A percentile compares a stretch with the other conserved stretches of the same genome.
phyloP scores from a whole-genome alignment of 2,113 vertebrate species.

The Phylloscopus trochilus region DNA sequence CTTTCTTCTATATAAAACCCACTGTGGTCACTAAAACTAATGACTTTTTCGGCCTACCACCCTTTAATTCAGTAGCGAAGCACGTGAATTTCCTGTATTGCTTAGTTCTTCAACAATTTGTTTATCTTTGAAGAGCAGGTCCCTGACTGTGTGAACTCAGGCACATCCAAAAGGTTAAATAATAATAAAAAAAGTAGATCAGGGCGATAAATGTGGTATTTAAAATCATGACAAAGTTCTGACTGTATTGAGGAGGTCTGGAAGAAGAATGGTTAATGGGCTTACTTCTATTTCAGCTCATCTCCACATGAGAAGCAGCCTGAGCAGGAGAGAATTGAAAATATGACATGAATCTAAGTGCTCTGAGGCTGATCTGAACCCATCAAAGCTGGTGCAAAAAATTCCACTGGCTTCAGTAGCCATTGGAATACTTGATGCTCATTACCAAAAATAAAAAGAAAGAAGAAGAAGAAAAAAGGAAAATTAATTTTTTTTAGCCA shows the following conservation, averaged over 20 bases:
- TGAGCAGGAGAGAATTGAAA: constrained; percentile 23
- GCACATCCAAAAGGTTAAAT: constrained; percentile 54
- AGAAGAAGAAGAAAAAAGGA: neutral
- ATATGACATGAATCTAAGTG: constrained; percentile 14
- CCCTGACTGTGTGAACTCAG: constrained; percentile 49
- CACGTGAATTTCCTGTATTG: constrained; percentile 40
- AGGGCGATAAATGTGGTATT: constrained; percentile 38
- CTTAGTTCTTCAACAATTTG: constrained; percentile 61
- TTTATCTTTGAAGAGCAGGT: constrained; percentile 62
- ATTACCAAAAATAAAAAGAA: neutral
- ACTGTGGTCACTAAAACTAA: constrained; percentile 66
- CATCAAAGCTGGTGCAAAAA: neutral
- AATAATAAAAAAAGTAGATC: constrained; percentile 51
- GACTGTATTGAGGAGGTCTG: constrained; percentile 25
- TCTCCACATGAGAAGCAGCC: constrained; percentile 19
- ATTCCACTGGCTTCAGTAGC: neutral
- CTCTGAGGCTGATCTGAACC: neutral
- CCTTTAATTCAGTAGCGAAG: constrained; percentile 45
- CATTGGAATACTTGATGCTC: neutral
- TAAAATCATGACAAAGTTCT: constrained; percentile 45
- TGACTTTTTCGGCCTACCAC: constrained; percentile 54
- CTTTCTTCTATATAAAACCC: constrained; percentile 64
- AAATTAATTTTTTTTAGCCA: neutral
- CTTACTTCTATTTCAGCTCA: constrained; percentile 30
- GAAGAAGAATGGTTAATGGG: constrained; percentile 46